phyloP scores from a whole-genome alignment of 2,888 invertebrate genomes.

The Cryptus viduatorius region DNA sequence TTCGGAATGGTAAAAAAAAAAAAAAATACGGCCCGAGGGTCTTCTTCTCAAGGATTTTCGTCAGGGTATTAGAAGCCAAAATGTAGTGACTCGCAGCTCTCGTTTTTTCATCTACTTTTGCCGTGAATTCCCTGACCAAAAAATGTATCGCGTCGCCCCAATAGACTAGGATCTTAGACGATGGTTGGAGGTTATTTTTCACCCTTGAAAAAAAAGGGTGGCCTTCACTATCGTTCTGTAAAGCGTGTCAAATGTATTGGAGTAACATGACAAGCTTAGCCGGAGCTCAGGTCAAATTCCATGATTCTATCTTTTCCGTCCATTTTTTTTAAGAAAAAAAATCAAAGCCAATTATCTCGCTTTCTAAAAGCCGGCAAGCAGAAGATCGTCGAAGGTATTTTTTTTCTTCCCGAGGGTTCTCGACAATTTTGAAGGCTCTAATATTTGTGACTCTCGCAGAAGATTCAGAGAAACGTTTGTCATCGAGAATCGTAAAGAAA shows the following conservation, averaged over 20 bases:
- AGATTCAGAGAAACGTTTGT: constrained; percentile 3
- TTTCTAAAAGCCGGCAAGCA: constrained; percentile 67
- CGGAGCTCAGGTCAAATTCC: constrained; percentile 1
- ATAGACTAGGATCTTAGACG: constrained; percentile 41
- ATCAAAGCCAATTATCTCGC: constrained; percentile 69
- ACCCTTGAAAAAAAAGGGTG: not conserved
- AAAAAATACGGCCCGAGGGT: not conserved
- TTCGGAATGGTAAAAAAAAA: not conserved
- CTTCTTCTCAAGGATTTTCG: not conserved
- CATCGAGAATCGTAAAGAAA: constrained; percentile 14
- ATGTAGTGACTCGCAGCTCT: not conserved
- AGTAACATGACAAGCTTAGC: constrained; percentile 36
- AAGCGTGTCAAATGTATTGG: constrained; percentile 56
- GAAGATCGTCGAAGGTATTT: constrained; percentile 69
- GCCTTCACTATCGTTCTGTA: constrained; percentile 6
- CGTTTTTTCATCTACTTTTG: not conserved
- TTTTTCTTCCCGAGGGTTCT: not conserved
- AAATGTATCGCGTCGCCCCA: constrained; percentile 12
- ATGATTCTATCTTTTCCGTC: not conserved
- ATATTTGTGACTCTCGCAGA: constrained; percentile 3
- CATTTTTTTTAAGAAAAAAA: not conserved
- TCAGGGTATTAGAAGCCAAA: constrained; percentile 4
- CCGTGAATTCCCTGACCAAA: not conserved
- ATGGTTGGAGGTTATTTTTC: constrained; percentile 13
- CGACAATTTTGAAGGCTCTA: constrained; percentile 34